A percentile compares a stretch with the other conserved stretches of the same genome.
Conservation (phyloP, 2,888 invertebrate species). For the Listrodromus nycthemerus region DNA sequence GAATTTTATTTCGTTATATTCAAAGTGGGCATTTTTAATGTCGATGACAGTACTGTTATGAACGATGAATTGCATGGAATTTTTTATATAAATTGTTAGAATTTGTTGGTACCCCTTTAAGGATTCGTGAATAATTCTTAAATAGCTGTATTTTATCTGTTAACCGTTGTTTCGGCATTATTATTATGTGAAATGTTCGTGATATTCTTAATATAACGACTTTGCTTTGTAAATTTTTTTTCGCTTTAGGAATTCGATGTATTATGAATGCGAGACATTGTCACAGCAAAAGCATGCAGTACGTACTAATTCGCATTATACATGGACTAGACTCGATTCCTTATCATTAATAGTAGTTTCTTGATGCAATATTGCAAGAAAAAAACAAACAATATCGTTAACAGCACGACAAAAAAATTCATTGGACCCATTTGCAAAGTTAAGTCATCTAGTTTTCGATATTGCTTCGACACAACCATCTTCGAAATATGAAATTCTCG, state of each 20-base stretch:
- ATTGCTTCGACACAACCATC: not conserved
- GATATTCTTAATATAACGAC: not conserved
- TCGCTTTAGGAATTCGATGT: slow-evolving; percentile 7
- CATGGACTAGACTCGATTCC: slow-evolving; percentile 84
- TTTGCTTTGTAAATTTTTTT: slow-evolving; percentile 12
- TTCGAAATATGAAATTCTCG: slow-evolving; percentile 51
- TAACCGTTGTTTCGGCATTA: not conserved
- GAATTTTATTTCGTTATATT: not conserved
- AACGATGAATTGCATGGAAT: not conserved
- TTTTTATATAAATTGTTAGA: not conserved
- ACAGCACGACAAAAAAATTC: slow-evolving; percentile 63
- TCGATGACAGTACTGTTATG: not conserved
- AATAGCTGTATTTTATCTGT: not conserved
- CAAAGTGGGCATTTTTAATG: not conserved
- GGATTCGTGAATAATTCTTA: not conserved
- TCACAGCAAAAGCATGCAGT: slow-evolving; percentile 81
- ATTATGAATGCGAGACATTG: slow-evolving; percentile 65
- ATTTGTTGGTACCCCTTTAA: not conserved
- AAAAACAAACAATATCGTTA: slow-evolving; percentile 69
- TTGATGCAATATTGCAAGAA: slow-evolving; percentile 78
- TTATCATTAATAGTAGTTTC: slow-evolving; percentile 81
- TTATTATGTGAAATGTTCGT: not conserved
- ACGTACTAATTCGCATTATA: slow-evolving; percentile 81
- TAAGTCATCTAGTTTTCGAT: slow-evolving; percentile 55
- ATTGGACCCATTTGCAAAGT: slow-evolving; percentile 72